These are phyloP conservation scores for Drosophila simulans DNA, from an alignment of 1,140 invertebrate species.

Conservation along the genomic window DNA sequence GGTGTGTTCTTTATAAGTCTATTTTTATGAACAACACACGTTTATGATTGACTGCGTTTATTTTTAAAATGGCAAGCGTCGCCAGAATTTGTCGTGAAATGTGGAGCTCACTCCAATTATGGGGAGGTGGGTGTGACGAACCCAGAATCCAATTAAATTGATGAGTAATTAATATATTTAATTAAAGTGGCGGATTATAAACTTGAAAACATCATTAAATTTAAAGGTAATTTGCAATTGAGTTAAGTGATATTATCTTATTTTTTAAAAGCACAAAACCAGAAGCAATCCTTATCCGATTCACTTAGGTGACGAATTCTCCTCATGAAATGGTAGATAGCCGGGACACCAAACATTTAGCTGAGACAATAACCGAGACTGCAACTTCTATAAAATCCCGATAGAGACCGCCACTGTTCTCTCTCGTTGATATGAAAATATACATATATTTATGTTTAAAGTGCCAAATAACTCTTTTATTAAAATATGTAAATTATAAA, in stretches of 20 bases:
- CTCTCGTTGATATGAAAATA: no score
- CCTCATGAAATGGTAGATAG: not conserved
- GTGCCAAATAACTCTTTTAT: no score
- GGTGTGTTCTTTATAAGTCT: slow-evolving; percentile 25
- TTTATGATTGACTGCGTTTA: slow-evolving; percentile 14
- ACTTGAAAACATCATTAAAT: slow-evolving; percentile 1
- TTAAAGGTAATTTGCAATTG: not conserved
- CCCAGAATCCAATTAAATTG: slow-evolving; percentile 2
- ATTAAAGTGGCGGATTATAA: not conserved
- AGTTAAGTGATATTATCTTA: not conserved
- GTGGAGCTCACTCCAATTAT: not conserved
- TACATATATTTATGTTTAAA: no score
- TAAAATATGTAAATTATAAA: no score
- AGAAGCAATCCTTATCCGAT: not conserved
- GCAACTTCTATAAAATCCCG: not conserved
- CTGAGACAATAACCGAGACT: not conserved
- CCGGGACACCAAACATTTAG: not conserved
- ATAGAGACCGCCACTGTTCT: not conserved
- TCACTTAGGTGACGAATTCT: not conserved
- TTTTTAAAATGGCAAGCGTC: slow-evolving; percentile 21
- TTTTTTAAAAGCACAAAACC: not conserved
- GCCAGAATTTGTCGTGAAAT: not conserved
- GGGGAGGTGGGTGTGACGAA: slow-evolving; percentile 4
- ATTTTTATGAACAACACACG: slow-evolving; percentile 15
- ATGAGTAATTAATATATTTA: not conserved